phyloP scores from a whole-genome alignment of 2,888 invertebrate species.

The Eupeodes luniger region DNA sequence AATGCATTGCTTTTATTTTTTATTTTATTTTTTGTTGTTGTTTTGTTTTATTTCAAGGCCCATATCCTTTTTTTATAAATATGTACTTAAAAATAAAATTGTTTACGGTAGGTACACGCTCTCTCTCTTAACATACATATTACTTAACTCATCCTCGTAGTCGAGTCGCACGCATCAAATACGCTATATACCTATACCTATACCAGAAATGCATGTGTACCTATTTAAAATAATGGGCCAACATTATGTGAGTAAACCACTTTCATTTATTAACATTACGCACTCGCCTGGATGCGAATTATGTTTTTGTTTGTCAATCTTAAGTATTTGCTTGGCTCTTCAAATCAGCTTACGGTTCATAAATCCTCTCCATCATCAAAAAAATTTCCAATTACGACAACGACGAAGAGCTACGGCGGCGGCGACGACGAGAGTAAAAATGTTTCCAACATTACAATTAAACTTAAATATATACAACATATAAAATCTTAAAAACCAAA shows the following conservation, averaged over 20 bases:
- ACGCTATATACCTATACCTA: not conserved
- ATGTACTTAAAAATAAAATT: constrained; percentile 13
- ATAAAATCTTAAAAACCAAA: not conserved
- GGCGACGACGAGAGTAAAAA: constrained; percentile 21
- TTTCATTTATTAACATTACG: constrained; percentile 52
- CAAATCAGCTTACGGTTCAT: constrained; percentile 73
- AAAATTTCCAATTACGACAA: constrained; percentile 58
- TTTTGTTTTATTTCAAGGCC: constrained; percentile 10
- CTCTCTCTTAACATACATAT: constrained; percentile 5
- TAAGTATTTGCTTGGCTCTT: constrained; percentile 69
- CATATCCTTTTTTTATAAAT: not conserved
- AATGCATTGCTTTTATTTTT: not conserved
- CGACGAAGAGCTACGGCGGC: too few relatives aligned
- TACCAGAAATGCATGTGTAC: not conserved
- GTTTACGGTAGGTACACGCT: not conserved
- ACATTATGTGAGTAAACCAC: constrained; percentile 46
- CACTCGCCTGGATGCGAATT: constrained; percentile 36
- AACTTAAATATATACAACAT: constrained; percentile 36
- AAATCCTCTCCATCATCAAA: constrained; percentile 57
- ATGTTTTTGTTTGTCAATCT: constrained; percentile 52
- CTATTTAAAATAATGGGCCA: constrained; percentile 28
- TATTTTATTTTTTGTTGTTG: not conserved
- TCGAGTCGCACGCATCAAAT: not conserved
- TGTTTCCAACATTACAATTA: constrained; percentile 64
- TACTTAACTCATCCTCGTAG: constrained; percentile 3